Conservation (phyloP, 2,797 vertebrate species). For the Macrochelys suwanniensis region DNA sequence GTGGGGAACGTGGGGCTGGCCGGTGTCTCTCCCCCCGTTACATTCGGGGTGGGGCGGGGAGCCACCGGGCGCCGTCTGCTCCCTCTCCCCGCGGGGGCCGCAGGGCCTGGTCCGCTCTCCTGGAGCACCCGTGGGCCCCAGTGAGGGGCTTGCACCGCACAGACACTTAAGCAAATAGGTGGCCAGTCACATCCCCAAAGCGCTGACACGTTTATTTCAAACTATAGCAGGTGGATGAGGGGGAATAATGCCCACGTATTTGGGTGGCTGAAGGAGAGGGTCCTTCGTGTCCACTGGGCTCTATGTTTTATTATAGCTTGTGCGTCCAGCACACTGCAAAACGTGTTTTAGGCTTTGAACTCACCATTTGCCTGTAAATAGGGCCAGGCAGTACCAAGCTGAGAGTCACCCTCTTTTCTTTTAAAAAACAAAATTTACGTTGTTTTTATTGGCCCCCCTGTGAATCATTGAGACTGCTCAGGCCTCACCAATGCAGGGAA, state of each 20-base stretch:
- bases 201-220: not conserved
- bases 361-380: not conserved
- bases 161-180: not conserved
- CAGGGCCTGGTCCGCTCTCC: not conserved
- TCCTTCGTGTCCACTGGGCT: not conserved
- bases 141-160: no score
- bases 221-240: not conserved
- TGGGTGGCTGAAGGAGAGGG: not conserved
- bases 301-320: not conserved
- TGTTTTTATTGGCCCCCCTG: not conserved
- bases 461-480: not conserved
- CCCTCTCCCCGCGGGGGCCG: no score
- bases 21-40: accelerated
- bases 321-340: not conserved
- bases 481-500: not conserved
- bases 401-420: not conserved
- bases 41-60: no score
- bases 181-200: not conserved
- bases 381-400: not conserved
- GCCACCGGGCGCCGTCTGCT: not conserved
- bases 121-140: not conserved
- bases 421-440: not conserved
- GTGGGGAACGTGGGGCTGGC: no score
- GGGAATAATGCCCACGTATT: accelerated
- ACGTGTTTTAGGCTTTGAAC: not conserved